Conservation (phyloP, 1,140 invertebrate genomes). For the Manduca sexta region DNA sequence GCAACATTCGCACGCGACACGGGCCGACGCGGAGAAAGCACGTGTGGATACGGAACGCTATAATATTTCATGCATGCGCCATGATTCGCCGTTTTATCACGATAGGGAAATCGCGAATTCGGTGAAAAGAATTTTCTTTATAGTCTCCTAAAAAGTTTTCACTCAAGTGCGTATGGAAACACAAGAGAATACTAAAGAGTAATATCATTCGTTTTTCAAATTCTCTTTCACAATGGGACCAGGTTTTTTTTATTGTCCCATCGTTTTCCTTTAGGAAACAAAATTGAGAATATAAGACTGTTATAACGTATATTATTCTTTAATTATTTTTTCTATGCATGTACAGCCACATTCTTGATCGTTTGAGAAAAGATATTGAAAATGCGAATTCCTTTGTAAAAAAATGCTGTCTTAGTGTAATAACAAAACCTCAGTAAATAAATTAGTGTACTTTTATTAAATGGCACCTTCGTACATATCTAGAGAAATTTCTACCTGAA, state of each 20-base stretch:
- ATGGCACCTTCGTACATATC: constrained; percentile 7
- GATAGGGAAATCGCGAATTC: constrained; percentile 58
- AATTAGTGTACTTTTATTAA: too few relatives aligned
- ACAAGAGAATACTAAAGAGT: constrained; percentile 33
- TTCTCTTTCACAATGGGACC: constrained; percentile 50
- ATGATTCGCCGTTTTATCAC: constrained; percentile 51
- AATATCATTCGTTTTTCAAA: constrained; percentile 47
- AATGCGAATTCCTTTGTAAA: background rate
- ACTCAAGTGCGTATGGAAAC: constrained; percentile 42
- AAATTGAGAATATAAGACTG: too few relatives aligned
- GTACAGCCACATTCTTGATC: background rate
- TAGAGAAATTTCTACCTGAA: constrained; percentile 12
- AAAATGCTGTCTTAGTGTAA: background rate
- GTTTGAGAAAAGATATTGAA: background rate
- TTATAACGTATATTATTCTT: too few relatives aligned
- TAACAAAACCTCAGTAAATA: too few relatives aligned
- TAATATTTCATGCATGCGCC: constrained; percentile 48
- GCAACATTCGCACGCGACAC: constrained; percentile 4
- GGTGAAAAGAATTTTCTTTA: constrained; percentile 48
- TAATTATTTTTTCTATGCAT: too few relatives aligned
- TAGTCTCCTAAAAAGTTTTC: constrained; percentile 45
- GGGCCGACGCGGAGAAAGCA: constrained; percentile 10
- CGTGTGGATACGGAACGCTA: constrained; percentile 36
- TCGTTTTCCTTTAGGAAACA: constrained; percentile 31
- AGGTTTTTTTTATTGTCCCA: constrained; percentile 56